phyloP scores from a whole-genome alignment of 1,140 invertebrate genomes.

The Zeugodacus cucurbitae region DNA sequence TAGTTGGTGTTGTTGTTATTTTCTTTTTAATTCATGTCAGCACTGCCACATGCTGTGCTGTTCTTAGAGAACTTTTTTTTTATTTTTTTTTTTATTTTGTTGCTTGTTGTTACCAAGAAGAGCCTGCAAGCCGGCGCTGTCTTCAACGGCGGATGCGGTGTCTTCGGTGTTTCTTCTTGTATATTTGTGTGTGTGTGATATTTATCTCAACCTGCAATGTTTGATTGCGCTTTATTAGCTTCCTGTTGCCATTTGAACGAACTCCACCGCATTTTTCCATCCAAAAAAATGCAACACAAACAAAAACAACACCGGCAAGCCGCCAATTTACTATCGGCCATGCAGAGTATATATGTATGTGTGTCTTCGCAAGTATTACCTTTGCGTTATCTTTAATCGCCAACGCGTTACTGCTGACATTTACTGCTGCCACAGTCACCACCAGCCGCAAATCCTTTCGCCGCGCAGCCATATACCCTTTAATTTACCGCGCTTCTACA shows the following conservation, averaged over 20 bases:
- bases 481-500: not conserved
- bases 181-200: not conserved
- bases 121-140: not conserved
- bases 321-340: not conserved
- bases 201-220: not conserved
- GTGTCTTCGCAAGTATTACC: not conserved
- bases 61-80: not conserved
- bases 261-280: not conserved
- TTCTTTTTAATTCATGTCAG: not conserved
- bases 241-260: not conserved
- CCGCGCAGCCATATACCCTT: not conserved
- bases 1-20: not conserved
- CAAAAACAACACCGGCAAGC: not conserved
- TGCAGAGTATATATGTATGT: not conserved
- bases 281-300: not conserved
- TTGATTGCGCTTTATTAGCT: constrained; percentile 36
- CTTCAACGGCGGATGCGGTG: not conserved
- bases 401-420: constrained; percentile 17
- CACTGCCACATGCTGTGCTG: not conserved
- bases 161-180: not conserved
- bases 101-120: not conserved
- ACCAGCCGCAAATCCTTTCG: not conserved
- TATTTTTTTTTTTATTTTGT: not conserved
- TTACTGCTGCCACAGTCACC: constrained; percentile 5
- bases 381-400: constrained; percentile 7